These are phyloP conservation scores for Phoenicopterus ruber DNA, from an alignment of 2,113 vertebrate species.

Conservation along the genomic window DNA sequence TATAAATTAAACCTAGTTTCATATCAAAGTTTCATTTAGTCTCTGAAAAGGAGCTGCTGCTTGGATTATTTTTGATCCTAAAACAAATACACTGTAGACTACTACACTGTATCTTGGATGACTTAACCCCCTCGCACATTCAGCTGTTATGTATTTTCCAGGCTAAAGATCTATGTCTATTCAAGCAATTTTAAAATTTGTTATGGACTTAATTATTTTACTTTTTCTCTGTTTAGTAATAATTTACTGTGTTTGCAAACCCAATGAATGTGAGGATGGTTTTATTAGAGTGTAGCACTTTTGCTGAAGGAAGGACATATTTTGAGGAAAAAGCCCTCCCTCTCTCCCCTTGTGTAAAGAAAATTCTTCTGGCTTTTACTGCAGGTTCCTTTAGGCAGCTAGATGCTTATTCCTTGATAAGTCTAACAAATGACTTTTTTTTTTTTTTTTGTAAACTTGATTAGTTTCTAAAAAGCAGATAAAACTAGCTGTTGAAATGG, in stretches of 20 bases:
- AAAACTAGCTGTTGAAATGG: slow-evolving; percentile 10
- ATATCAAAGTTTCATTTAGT: slow-evolving; percentile 74
- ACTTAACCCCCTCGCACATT: not conserved
- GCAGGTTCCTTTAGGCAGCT: not conserved
- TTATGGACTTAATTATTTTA: not conserved
- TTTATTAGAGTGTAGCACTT: not conserved
- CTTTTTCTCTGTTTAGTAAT: not conserved
- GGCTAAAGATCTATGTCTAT: not conserved
- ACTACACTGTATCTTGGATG: not conserved
- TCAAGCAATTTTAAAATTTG: not conserved
- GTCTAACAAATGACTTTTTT: not conserved
- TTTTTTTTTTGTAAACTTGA: not conserved
- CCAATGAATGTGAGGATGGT: not conserved
- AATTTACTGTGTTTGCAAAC: not conserved
- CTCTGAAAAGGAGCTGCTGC: slow-evolving; percentile 63
- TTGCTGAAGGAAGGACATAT: not conserved
- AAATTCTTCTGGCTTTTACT: not conserved
- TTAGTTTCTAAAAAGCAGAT: slow-evolving; percentile 6
- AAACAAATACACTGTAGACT: slow-evolving; percentile 43
- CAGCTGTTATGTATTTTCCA: not conserved
- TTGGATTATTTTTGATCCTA: slow-evolving; percentile 69
- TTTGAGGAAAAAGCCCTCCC: not conserved
- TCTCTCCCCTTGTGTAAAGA: not conserved
- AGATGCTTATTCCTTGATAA: not conserved
- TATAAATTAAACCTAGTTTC: slow-evolving; percentile 76